Conservation (phyloP, 2,888 invertebrate species). For the Sphecodes monilicornis region DNA sequence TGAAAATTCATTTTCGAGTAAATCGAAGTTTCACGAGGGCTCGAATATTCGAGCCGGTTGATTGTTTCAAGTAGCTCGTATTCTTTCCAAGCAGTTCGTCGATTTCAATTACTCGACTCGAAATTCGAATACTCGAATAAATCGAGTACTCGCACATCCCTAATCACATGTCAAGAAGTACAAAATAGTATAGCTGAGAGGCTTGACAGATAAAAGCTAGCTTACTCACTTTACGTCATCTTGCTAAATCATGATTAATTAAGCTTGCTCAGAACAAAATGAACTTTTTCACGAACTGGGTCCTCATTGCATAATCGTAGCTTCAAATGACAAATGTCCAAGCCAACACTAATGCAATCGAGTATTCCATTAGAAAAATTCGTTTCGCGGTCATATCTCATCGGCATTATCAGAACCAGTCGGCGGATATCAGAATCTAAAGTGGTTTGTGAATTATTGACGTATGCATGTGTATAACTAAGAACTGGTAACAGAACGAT, state of each 20-base stretch:
- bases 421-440: conserved; percentile 2
- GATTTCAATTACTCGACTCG: too few relatives aligned
- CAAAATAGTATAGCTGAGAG: not conserved
- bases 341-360: not conserved
- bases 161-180: not conserved
- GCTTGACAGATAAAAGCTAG: not conserved
- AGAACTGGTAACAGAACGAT: conserved; percentile 19
- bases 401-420: conserved; percentile 10
- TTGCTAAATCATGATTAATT: not conserved
- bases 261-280: not conserved
- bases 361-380: not conserved
- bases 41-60: too few relatives aligned
- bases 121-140: too few relatives aligned
- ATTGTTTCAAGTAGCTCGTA: too few relatives aligned
- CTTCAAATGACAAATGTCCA: not conserved
- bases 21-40: too few relatives aligned
- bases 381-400: not conserved
- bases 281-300: not conserved
- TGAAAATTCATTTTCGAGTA: too few relatives aligned
- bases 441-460: conserved; percentile 24
- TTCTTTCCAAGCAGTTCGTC: too few relatives aligned
- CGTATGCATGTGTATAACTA: not conserved
- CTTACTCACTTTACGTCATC: not conserved
- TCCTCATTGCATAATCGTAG: not conserved
- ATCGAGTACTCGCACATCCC: too few relatives aligned